A percentile compares a stretch with the other conserved stretches of the same genome.
Conservation (phyloP, 2,797 vertebrate species). For the Hemibagrus guttatus region DNA sequence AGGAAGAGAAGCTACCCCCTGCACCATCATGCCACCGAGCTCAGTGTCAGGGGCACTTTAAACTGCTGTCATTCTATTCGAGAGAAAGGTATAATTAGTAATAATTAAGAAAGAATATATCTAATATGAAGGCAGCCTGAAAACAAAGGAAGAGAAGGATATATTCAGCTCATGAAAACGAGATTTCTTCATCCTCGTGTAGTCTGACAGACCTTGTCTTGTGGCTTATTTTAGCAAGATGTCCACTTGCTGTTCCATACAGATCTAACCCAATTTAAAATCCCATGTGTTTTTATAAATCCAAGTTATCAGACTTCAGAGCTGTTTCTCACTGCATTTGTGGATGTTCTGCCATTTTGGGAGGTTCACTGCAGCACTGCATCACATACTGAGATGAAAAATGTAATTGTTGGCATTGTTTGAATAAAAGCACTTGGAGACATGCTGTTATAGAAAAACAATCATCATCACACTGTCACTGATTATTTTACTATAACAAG, state of each 20-base stretch:
- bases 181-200: background rate
- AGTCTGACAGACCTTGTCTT: background rate
- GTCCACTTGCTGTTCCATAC: background rate
- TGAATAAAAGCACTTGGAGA: background rate
- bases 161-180: background rate
- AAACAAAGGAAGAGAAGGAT: background rate
- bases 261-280: background rate
- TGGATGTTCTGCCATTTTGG: background rate
- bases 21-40: background rate
- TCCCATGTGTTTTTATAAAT: too few relatives aligned
- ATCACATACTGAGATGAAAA: background rate
- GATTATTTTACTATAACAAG: background rate
- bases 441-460: background rate
- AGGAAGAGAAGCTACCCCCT: background rate
- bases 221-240: background rate
- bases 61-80: background rate
- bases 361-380: background rate
- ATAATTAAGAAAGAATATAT: background rate
- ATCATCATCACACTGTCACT: background rate
- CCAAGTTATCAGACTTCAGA: background rate
- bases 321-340: background rate
- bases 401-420: background rate
- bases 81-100: background rate
- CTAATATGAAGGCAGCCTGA: background rate
- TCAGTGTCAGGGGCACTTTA: background rate